phyloP scores from a whole-genome alignment of 53 echinoderm and acorn worm species.

The Apostichopus leukothele region DNA sequence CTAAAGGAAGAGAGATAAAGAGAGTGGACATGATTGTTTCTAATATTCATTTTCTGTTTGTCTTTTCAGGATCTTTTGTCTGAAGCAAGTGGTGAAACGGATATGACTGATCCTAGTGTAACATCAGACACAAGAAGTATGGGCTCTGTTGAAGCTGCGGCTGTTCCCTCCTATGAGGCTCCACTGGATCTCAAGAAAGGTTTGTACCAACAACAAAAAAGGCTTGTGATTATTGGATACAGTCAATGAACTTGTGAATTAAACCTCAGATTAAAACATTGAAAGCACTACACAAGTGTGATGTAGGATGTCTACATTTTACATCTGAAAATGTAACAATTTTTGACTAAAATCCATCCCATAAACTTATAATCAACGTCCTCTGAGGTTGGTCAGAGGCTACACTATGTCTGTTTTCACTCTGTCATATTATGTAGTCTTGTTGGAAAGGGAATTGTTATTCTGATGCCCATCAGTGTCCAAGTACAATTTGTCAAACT shows the following conservation, averaged over 20 bases:
- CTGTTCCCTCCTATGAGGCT: slow-evolving; percentile 40
- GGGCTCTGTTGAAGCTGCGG: slow-evolving; percentile 29
- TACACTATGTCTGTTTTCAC: neutral
- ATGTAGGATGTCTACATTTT: too few species aligned
- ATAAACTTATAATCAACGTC: too few species aligned
- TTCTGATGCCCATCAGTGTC: neutral
- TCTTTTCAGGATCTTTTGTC: slow-evolving; percentile 82
- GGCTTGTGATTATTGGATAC: too few species aligned
- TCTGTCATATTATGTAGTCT: neutral
- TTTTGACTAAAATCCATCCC: too few species aligned
- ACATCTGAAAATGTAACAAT: too few species aligned
- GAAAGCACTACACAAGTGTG: too few species aligned
- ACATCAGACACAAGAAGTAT: slow-evolving; percentile 63
- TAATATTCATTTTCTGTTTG: slow-evolving; percentile 19
- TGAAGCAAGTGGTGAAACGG: slow-evolving; percentile 91
- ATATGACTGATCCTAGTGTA: slow-evolving; percentile 90
- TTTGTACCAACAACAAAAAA: neutral
- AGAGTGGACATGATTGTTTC: neutral
- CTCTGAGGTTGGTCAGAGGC: neutral
- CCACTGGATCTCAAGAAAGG: slow-evolving; percentile 97
- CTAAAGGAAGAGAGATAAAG: too few species aligned
- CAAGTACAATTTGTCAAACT: neutral
- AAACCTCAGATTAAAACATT: too few species aligned
- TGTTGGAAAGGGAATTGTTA: neutral
- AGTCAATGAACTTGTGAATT: too few species aligned